A percentile compares a stretch with the other conserved stretches of the same genome.
phyloP scores from a whole-genome alignment of 1,140 invertebrate species.

The Bombus huntii region DNA sequence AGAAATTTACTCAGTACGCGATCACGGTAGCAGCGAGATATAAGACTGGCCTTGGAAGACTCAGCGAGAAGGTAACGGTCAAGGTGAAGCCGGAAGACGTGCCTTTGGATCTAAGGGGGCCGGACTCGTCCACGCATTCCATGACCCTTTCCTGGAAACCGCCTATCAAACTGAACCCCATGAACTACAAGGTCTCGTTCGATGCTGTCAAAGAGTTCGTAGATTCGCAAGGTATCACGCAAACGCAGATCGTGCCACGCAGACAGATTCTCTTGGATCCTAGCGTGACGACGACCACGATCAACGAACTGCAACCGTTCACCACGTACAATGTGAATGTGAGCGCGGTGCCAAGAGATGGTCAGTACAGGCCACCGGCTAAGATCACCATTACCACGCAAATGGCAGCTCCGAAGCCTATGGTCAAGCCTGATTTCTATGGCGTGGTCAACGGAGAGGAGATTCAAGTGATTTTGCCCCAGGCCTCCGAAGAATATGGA shows the following conservation, averaged over 20 bases:
- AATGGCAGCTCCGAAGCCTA: slow-evolving; percentile 97
- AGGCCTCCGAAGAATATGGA: slow-evolving; percentile 99
- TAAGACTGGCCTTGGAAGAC: slow-evolving; percentile 87
- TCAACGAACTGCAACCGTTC: slow-evolving; percentile 95
- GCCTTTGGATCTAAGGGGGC: slow-evolving; percentile 92
- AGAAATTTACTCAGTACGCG: slow-evolving; percentile 95
- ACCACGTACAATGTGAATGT: slow-evolving; percentile 98
- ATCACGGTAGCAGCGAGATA: slow-evolving; percentile 95
- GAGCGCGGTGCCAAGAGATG: slow-evolving; percentile 93
- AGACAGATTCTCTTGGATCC: slow-evolving; percentile 89
- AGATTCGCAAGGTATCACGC: slow-evolving; percentile 95
- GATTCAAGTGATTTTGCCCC: slow-evolving; percentile 95
- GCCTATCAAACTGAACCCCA: slow-evolving; percentile 94
- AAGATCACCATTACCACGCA: slow-evolving; percentile 98
- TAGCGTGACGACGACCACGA: slow-evolving; percentile 87
- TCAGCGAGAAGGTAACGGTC: slow-evolving; percentile 91
- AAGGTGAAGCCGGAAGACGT: slow-evolving; percentile 96
- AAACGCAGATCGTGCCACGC: slow-evolving; percentile 91
- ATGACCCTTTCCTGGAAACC: slow-evolving; percentile 96
- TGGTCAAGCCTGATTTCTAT: slow-evolving; percentile 97
- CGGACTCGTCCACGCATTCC: slow-evolving; percentile 93
- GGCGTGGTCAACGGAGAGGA: slow-evolving; percentile 93
- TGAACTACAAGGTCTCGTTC: slow-evolving; percentile 95
- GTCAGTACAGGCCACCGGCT: slow-evolving; percentile 92
- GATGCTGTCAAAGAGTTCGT: slow-evolving; percentile 97